Evolutionary conservation across 2,888 invertebrate species (phyloP).

Genomic region (Mythimna loreyi): DNA sequence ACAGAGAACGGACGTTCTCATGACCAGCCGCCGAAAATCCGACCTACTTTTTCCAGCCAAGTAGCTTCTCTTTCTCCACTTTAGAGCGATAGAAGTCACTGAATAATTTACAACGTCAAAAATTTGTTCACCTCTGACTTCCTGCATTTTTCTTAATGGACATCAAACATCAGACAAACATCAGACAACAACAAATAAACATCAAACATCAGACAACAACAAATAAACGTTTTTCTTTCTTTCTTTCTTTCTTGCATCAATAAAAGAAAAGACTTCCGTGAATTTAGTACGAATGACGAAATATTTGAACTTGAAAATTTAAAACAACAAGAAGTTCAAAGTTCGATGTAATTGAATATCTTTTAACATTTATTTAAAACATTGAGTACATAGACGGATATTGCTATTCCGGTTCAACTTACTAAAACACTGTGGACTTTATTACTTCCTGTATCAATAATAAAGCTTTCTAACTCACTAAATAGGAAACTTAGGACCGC

Average conservation of each 20-base stretch:
- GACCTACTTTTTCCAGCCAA: no score
- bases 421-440: background rate
- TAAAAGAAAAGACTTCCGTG: background rate
- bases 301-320: slow-evolving; percentile 10
- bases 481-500: background rate
- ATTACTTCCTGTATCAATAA: slow-evolving; percentile 20
- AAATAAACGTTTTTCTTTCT: no score
- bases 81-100: no score
- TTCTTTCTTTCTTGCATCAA: no score
- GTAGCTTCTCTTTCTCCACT: no score
- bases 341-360: slow-evolving; percentile 10
- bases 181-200: no score
- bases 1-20: no score
- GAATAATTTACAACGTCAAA: no score
- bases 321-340: slow-evolving; percentile 15
- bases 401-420: slow-evolving; percentile 3
- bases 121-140: no score
- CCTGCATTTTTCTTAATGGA: no score
- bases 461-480: background rate
- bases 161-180: slow-evolving; percentile 1
- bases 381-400: slow-evolving; percentile 27
- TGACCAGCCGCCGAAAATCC: no score
- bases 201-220: no score
- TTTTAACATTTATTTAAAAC: slow-evolving; percentile 26
- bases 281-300: background rate